Evolutionary conservation across 2,797 vertebrate species (phyloP).

Genomic region (Gymnodraco acuticeps): DNA sequence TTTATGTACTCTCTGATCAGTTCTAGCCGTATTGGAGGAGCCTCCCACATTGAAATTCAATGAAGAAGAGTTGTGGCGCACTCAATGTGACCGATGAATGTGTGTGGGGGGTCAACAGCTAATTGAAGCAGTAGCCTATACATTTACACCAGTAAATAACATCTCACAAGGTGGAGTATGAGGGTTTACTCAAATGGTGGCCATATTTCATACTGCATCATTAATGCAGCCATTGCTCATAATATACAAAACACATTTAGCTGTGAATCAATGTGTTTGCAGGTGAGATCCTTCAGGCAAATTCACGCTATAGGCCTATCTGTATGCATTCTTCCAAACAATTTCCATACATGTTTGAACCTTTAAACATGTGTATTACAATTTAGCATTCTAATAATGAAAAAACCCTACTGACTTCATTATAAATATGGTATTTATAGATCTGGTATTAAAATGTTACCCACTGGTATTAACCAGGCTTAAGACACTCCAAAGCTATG

Average conservation of each 20-base stretch:
- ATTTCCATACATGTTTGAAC: neutral
- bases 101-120: conserved; percentile 40
- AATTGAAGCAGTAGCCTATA: conserved; percentile 65
- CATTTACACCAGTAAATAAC: conserved; percentile 41
- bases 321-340: too few relatives aligned
- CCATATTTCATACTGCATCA: conserved; percentile 21
- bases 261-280: neutral
- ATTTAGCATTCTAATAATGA: neutral
- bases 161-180: conserved; percentile 11
- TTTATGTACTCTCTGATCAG: neutral
- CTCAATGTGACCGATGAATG: conserved; percentile 36
- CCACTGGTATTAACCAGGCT: neutral
- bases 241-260: neutral
- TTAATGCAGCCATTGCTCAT: conserved; percentile 4
- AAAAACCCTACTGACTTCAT: neutral
- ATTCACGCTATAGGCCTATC: neutral
- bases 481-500: neutral
- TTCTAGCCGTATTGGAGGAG: neutral
- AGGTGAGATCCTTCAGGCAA: neutral
- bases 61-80: conserved; percentile 13
- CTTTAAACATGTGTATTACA: neutral
- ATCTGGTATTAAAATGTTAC: neutral
- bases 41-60: conserved; percentile 19
- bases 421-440: neutral
- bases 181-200: neutral